Percentiles rank a stretch among this genome's conserved stretches.
Conservation (phyloP, 2,113 vertebrate genomes). For the Archocentrus centrarchus region DNA sequence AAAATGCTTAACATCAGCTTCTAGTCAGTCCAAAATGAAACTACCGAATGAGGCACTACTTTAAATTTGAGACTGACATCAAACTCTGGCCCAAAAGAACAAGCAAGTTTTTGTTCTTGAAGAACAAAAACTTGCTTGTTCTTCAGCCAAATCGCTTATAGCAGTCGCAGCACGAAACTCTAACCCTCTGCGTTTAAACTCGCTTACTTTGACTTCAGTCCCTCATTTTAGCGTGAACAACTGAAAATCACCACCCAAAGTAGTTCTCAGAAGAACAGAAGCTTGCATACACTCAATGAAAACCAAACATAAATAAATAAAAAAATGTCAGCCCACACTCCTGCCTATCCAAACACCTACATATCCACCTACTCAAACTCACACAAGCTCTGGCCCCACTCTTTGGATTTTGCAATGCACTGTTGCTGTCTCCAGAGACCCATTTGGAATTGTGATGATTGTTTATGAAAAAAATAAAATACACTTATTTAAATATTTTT, state of each 20-base stretch:
- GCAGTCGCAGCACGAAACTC: background rate
- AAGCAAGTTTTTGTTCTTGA: background rate
- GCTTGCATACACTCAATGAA: background rate
- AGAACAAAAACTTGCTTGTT: background rate
- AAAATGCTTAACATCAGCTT: background rate
- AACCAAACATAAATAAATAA: conserved; percentile 3
- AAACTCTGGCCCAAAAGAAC: background rate
- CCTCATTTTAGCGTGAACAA: background rate
- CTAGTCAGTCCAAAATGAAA: background rate
- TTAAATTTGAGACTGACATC: background rate
- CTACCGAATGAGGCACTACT: background rate
- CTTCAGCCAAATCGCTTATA: background rate
- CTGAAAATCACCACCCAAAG: background rate
- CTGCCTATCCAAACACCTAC: conserved; percentile 48
- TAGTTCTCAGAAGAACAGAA: conserved; percentile 11
- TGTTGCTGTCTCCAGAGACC: background rate
- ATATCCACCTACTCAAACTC: conserved; percentile 45
- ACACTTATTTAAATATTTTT: background rate
- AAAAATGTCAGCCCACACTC: conserved; percentile 35
- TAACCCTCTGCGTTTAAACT: background rate
- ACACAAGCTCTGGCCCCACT: conserved; percentile 21
- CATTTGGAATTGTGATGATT: background rate
- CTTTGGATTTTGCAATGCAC: background rate
- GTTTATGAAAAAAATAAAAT: background rate
- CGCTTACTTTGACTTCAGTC: conserved; percentile 2